Evolutionary conservation across 64 coral and sea anemone genomes (phyloP).

Genomic region (Astreopora myriophthalma): DNA sequence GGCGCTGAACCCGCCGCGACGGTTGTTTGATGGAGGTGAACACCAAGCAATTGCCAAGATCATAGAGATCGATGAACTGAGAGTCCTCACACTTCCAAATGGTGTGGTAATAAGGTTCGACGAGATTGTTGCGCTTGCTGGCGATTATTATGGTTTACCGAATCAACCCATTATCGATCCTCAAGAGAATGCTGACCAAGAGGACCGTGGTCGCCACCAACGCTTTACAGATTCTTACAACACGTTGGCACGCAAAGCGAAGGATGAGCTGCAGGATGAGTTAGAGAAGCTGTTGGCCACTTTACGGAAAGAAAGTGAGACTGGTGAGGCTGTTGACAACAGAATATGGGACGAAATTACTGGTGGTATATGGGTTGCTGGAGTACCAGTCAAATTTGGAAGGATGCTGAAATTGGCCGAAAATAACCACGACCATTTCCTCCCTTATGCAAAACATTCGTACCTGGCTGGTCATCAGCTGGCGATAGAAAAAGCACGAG

Average conservation of each 20-base stretch:
- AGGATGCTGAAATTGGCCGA: not conserved
- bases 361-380: not conserved
- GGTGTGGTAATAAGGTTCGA: slow-evolving; percentile 1
- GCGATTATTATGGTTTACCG: slow-evolving; percentile 33
- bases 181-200: too few species aligned
- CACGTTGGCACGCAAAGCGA: not conserved
- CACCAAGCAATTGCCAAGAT: not conserved
- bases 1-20: too few species aligned
- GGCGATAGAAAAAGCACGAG: not conserved
- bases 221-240: not conserved
- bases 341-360: slow-evolving; percentile 25
- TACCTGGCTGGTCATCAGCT: not conserved
- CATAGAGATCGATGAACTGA: not conserved
- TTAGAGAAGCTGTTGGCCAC: not conserved
- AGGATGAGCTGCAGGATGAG: not conserved
- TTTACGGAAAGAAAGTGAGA: not conserved
- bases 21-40: not conserved
- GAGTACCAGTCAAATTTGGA: not conserved
- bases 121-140: slow-evolving; percentile 26
- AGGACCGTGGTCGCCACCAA: not conserved
- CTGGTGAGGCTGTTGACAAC: not conserved
- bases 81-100: not conserved
- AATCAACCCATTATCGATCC: slow-evolving; percentile 14
- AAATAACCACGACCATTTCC: slow-evolving; percentile 49
- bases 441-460: slow-evolving; percentile 13